A percentile compares a stretch with the other conserved stretches of the same genome.
phyloP scores from a whole-genome alignment of 1,140 invertebrate genomes.

The Zaprionus capensis region DNA sequence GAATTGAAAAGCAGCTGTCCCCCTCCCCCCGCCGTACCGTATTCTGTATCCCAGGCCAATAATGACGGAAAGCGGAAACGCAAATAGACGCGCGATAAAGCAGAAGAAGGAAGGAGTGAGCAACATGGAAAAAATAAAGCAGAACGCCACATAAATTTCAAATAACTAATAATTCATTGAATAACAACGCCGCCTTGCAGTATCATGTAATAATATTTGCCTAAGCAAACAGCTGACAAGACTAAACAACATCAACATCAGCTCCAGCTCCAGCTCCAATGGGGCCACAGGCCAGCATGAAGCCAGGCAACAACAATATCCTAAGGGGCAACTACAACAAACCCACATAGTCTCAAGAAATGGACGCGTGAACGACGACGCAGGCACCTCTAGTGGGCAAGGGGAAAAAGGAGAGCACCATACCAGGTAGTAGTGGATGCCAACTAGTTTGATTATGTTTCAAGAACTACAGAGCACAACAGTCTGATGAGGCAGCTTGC shows the following conservation, averaged over 20 bases:
- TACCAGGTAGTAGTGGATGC: constrained; percentile 18
- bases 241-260: constrained; percentile 50
- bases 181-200: constrained; percentile 48
- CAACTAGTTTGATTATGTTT: constrained; percentile 35
- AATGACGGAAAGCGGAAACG: constrained; percentile 76
- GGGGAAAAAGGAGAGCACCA: background rate
- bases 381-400: constrained; percentile 2
- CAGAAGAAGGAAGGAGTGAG: constrained; percentile 13
- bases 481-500: background rate
- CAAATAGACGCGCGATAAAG: constrained; percentile 77
- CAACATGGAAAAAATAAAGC: constrained; percentile 27
- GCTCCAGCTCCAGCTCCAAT: background rate
- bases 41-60: constrained; percentile 38
- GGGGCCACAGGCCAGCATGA: constrained; percentile 25
- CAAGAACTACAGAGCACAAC: constrained; percentile 5
- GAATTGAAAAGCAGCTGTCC: constrained; percentile 54
- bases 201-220: constrained; percentile 81
- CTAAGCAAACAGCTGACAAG: constrained; percentile 76
- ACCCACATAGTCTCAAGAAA: constrained; percentile 9
- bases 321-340: background rate
- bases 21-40: background rate
- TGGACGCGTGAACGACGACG: constrained; percentile 9
- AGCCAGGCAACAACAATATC: background rate
- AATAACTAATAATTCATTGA: constrained; percentile 82
- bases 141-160: constrained; percentile 75